Evolutionary conservation across 2,113 vertebrate genomes (phyloP).

Genomic region (Campylorhamphus procurvoides): DNA sequence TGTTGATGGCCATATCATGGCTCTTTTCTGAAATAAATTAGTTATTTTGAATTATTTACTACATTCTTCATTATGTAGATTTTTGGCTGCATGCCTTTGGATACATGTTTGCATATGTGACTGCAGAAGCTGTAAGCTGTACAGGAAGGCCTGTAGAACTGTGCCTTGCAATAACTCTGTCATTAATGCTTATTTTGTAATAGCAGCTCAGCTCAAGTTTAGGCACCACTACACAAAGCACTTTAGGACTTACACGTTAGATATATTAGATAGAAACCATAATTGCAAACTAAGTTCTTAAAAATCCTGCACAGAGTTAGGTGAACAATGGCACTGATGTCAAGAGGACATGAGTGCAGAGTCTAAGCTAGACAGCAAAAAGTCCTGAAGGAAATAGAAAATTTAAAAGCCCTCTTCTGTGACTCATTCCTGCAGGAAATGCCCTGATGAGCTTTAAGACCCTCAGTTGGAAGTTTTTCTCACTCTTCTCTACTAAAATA

Average conservation of each 20-base stretch:
- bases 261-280: not conserved
- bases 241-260: not conserved
- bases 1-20: not conserved
- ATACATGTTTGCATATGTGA: not conserved
- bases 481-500: not conserved
- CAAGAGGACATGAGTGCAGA: not conserved
- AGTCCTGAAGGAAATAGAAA: not conserved
- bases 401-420: not conserved
- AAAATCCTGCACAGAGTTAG: not conserved
- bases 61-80: not conserved
- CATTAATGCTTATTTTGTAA: not conserved
- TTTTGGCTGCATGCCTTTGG: not conserved
- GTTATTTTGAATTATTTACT: conserved; percentile 25
- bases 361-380: not conserved
- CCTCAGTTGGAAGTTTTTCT: not conserved
- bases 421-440: not conserved
- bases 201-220: not conserved
- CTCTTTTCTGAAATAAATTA: not conserved
- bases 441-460: not conserved
- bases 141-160: not conserved
- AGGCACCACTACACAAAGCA: not conserved
- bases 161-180: not conserved
- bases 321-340: not conserved
- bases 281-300: not conserved
- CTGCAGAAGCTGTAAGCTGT: not conserved